phyloP scores from a whole-genome alignment of 2,113 vertebrate genomes.

The Pardalotus punctatus region DNA sequence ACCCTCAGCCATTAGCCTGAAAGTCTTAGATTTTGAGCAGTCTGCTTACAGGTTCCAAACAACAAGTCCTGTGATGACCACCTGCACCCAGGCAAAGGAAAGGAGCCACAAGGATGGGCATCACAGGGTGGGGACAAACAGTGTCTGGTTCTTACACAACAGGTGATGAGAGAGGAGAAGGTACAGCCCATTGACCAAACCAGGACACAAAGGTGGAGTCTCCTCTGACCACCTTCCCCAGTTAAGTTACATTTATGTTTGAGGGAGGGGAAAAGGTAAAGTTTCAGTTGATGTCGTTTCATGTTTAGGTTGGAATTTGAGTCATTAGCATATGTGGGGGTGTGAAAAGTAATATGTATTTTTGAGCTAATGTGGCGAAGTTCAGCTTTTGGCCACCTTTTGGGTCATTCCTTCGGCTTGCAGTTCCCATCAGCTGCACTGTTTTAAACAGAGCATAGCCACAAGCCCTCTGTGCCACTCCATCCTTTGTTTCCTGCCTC shows the following conservation, averaged over 20 bases:
- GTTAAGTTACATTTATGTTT: not conserved
- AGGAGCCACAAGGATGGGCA: fast-evolving
- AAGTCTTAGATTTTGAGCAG: not conserved
- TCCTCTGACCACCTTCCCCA: not conserved
- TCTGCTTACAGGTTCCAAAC: not conserved
- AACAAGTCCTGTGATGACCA: not conserved
- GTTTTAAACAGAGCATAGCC: not conserved
- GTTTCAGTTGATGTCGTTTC: not conserved
- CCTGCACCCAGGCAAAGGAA: fast-evolving
- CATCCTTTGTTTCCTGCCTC: not conserved
- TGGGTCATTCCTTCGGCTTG: not conserved
- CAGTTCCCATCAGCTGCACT: not conserved
- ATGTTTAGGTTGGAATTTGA: not conserved
- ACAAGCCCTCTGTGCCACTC: not conserved
- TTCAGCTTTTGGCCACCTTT: not conserved
- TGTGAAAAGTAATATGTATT: not conserved
- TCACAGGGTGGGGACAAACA: fast-evolving
- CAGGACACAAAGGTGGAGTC: not conserved
- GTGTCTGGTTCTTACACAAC: fast-evolving
- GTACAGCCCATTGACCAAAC: fast-evolving
- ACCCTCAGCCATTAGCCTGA: not conserved
- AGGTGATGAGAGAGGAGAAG: not conserved
- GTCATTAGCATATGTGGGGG: not conserved
- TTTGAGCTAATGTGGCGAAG: not conserved
- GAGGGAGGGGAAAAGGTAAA: not conserved